Evolutionary conservation across 2,113 vertebrate genomes (phyloP).

Genomic region (Dromiciops gliroides): DNA sequence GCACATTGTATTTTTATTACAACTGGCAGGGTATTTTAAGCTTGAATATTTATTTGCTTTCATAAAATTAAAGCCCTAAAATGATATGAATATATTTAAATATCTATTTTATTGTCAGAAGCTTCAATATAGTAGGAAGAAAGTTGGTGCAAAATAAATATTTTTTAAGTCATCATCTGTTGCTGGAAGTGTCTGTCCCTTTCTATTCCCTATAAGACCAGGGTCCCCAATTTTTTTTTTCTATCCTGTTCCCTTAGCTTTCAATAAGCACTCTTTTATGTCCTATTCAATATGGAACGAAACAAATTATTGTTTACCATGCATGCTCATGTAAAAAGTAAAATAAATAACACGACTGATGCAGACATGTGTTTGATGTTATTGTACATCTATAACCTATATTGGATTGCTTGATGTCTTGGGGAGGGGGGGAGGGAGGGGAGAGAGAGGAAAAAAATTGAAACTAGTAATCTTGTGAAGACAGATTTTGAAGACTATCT

Average conservation of each 20-base stretch:
- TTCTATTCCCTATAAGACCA: not conserved
- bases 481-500: too few species aligned
- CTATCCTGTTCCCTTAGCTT: not conserved
- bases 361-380: too few species aligned
- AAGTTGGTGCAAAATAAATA: not conserved
- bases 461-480: too few species aligned
- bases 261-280: not conserved
- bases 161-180: not conserved
- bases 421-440: too few species aligned
- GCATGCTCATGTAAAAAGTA: not conserved
- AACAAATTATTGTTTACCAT: not conserved
- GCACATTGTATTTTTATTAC: not conserved
- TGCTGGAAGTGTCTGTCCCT: not conserved
- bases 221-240: not conserved
- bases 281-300: not conserved
- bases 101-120: not conserved
- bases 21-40: not conserved
- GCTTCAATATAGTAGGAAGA: not conserved
- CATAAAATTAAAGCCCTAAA: not conserved
- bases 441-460: too few species aligned
- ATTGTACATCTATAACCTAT: too few species aligned
- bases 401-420: too few species aligned
- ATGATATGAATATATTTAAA: not conserved
- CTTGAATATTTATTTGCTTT: not conserved
- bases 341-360: too few species aligned